A percentile compares a stretch with the other conserved stretches of the same genome.
Evolutionary conservation across 2,888 invertebrate species (phyloP).

Genomic region (Agrypnus murinus): DNA sequence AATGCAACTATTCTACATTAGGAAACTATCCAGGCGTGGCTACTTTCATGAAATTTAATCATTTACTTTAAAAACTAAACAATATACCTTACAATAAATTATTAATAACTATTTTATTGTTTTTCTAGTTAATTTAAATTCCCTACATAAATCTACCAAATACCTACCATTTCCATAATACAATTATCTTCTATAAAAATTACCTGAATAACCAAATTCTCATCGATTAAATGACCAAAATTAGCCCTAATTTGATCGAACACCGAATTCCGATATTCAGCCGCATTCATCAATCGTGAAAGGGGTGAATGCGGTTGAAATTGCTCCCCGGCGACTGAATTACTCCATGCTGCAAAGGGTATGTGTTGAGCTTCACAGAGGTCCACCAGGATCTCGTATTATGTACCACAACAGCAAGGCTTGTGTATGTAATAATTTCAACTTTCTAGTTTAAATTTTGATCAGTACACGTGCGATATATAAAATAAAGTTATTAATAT

Average conservation of each 20-base stretch:
- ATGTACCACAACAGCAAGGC: slow-evolving; percentile 11
- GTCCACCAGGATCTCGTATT: slow-evolving; percentile 32
- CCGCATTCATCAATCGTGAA: slow-evolving; percentile 58
- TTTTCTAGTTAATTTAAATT: no score
- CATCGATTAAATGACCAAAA: slow-evolving; percentile 60
- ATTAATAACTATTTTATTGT: no score
- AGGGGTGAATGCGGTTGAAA: slow-evolving; percentile 54
- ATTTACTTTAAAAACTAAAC: no score
- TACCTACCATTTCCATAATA: not conserved
- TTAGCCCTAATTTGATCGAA: slow-evolving; percentile 61
- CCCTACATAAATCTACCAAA: not conserved
- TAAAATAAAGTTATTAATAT: not conserved
- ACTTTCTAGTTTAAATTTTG: not conserved
- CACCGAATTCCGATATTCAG: slow-evolving; percentile 59
- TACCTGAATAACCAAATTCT: slow-evolving; percentile 54
- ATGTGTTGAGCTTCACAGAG: slow-evolving; percentile 25
- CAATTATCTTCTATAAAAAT: slow-evolving; percentile 30
- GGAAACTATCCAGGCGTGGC: no score
- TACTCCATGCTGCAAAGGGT: slow-evolving; percentile 29
- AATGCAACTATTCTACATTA: no score
- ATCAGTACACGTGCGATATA: not conserved
- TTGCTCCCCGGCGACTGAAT: slow-evolving; percentile 46
- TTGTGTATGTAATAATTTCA: slow-evolving; percentile 7
- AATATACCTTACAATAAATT: no score
- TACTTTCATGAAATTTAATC: no score